Conservation (phyloP, 1,140 invertebrate species). For the Prorops nasuta region DNA sequence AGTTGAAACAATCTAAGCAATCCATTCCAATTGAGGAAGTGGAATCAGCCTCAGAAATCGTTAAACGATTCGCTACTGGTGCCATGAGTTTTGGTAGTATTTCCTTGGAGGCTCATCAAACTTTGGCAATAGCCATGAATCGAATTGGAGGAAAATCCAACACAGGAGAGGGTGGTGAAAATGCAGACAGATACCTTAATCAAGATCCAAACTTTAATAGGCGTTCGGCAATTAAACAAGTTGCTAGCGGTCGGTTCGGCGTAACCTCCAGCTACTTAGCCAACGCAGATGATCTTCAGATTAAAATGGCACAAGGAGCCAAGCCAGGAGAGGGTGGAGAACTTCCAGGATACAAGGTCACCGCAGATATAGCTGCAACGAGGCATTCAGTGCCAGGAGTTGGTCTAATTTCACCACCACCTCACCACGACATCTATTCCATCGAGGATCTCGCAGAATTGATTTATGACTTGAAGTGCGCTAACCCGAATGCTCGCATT, state of each 20-base stretch:
- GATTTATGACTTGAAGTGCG: slow-evolving; percentile 97
- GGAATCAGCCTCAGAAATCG: slow-evolving; percentile 90
- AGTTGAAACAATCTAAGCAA: slow-evolving; percentile 73
- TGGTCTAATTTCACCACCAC: slow-evolving; percentile 97
- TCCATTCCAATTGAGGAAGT: slow-evolving; percentile 84
- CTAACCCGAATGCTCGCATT: slow-evolving; percentile 92
- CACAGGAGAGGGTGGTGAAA: slow-evolving; percentile 93
- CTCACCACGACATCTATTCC: slow-evolving; percentile 99
- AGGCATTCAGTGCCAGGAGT: slow-evolving; percentile 95
- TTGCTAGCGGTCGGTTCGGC: slow-evolving; percentile 96
- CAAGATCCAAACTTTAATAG: slow-evolving; percentile 78
- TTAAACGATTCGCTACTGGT: slow-evolving; percentile 81
- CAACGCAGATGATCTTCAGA: slow-evolving; percentile 94
- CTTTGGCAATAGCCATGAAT: slow-evolving; percentile 97
- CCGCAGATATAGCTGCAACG: slow-evolving; percentile 91
- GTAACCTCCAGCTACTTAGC: slow-evolving; percentile 96
- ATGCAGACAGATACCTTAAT: slow-evolving; percentile 70
- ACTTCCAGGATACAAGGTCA: slow-evolving; percentile 86
- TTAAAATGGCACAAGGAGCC: slow-evolving; percentile 98
- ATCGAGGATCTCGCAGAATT: slow-evolving; percentile 98
- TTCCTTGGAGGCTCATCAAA: slow-evolving; percentile 90
- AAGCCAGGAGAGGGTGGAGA: slow-evolving; percentile 96
- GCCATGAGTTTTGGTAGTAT: slow-evolving; percentile 95
- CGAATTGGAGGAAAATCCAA: slow-evolving; percentile 93
- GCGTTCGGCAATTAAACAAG: slow-evolving; percentile 84